Evolutionary conservation across 1,140 invertebrate species (phyloP).

Genomic region (Cataglyphis hispanica): DNA sequence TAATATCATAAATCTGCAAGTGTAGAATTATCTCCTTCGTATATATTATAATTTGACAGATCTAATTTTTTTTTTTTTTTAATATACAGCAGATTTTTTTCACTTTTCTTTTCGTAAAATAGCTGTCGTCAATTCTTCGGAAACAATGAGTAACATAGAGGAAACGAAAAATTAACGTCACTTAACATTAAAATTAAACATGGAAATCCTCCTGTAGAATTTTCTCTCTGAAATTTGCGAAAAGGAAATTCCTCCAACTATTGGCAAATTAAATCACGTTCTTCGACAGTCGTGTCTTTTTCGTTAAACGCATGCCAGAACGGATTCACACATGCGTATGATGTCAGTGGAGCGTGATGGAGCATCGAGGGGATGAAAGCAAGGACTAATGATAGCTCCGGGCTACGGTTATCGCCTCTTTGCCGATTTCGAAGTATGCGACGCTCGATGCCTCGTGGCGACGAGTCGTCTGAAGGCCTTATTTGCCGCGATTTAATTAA

Average conservation of each 20-base stretch:
- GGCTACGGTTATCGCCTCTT: conserved; percentile 72
- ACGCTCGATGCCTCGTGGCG: conserved; percentile 69
- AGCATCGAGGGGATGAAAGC: conserved; percentile 65
- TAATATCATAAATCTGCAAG: not conserved
- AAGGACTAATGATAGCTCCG: conserved; percentile 70
- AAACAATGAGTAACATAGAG: too few species aligned
- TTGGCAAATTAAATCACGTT: conserved; percentile 28
- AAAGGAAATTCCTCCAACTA: conserved; percentile 4
- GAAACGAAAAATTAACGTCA: not conserved
- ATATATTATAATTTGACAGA: not conserved
- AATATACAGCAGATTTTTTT: not conserved
- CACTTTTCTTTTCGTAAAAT: not conserved
- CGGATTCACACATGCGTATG: conserved; percentile 37
- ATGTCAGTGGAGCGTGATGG: conserved; percentile 57
- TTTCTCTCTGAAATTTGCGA: not conserved
- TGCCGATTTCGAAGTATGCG: conserved; percentile 62
- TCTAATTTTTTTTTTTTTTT: too few species aligned
- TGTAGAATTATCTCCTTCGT: not conserved
- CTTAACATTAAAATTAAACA: not conserved
- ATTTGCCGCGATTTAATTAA: conserved; percentile 75
- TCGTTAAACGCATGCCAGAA: conserved; percentile 11
- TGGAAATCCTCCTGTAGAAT: not conserved
- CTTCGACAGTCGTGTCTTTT: conserved; percentile 17
- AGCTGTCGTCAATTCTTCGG: not conserved
- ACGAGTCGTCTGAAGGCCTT: conserved; percentile 74